Percentiles rank a stretch among this genome's conserved stretches.
phyloP scores from a whole-genome alignment of 2,797 vertebrate species.

The Tolypeutes matacus region DNA sequence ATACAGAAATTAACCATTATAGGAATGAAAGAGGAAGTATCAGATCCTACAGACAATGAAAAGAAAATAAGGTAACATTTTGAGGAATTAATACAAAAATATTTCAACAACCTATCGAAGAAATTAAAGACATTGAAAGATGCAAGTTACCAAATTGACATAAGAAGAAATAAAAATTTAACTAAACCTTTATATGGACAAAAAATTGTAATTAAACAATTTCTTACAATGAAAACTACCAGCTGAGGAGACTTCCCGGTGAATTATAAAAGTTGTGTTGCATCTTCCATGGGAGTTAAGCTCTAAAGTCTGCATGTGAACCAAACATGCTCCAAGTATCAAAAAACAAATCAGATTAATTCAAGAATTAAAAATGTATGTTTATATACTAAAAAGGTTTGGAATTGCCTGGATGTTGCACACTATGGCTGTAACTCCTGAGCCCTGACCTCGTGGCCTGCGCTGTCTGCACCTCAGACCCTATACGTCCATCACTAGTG shows the following conservation, averaged over 20 bases:
- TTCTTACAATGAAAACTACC: neutral
- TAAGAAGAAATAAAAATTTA: slow-evolving; percentile 35
- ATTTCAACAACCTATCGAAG: neutral
- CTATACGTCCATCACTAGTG: accelerated
- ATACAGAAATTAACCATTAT: neutral
- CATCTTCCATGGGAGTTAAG: neutral
- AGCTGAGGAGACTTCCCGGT: neutral
- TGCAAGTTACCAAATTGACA: neutral
- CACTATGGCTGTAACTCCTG: neutral
- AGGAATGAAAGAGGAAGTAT: neutral
- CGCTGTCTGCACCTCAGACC: accelerated
- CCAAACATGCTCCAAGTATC: slow-evolving; percentile 44
- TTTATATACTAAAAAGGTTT: neutral
- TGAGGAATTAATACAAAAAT: neutral
- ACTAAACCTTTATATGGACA: neutral
- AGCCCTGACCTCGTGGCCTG: too few species aligned
- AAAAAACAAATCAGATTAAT: slow-evolving; percentile 38
- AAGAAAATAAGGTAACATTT: neutral
- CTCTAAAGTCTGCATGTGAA: neutral
- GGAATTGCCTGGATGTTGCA: accelerated
- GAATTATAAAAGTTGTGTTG: neutral
- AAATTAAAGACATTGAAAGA: neutral
- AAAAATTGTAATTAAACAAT: neutral
- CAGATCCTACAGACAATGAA: neutral
- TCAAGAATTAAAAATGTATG: neutral